Base-by-base conservation (phyloP, 2,113 vertebrate species). In the Engystomops pustulosus region DNA sequence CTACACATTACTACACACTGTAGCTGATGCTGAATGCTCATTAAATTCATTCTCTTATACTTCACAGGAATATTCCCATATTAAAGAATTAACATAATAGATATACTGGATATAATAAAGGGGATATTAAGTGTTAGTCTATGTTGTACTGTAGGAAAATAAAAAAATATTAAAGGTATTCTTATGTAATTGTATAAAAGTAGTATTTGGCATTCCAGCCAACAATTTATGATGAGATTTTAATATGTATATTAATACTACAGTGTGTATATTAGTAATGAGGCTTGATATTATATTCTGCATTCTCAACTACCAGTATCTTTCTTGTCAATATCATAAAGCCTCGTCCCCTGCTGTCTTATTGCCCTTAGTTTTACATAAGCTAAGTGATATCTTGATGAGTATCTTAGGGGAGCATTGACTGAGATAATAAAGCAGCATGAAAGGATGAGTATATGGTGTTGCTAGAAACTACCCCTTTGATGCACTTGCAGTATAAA, bases 401-500 rank as follows among this genome's bases (percentile, higher is more conserved):
- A 27, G 34, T 38, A 38, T 69, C 32, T 38, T 69, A n/a, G 1
- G 68, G 18, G 9, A 44, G 68, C 34, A 3, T 23, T 23, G 20
- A n/a, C 38, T 12, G 38, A 44, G 38, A 32, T 65, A 65, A 65
- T 32, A 32, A 65, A 32, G 60, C 27, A 18, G 60, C 60, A 65
- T 65, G 27, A 41, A 70, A 70, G n/a, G 10, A 38, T 44, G 68
- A n/a, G 41, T 70, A 70, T 41, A 23, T 23, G 36, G n/a, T 70
- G 18, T 70, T 70, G 11, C 68, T 70, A 44, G 38, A 70, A 38
- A 70, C 68, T 41, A 44, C 68, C 20, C 38, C 36, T 32, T 25
- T 44, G 38, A 23, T 44, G 20, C n/a, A 1, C 10, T 44, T 23
- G n/a, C n/a, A 41, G 27, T 41, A 20, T 10, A 72, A 45, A 44